These are phyloP conservation scores for Leptatherina wallacei DNA, from an alignment of 2,797 vertebrate species.

Conservation along the genomic window DNA sequence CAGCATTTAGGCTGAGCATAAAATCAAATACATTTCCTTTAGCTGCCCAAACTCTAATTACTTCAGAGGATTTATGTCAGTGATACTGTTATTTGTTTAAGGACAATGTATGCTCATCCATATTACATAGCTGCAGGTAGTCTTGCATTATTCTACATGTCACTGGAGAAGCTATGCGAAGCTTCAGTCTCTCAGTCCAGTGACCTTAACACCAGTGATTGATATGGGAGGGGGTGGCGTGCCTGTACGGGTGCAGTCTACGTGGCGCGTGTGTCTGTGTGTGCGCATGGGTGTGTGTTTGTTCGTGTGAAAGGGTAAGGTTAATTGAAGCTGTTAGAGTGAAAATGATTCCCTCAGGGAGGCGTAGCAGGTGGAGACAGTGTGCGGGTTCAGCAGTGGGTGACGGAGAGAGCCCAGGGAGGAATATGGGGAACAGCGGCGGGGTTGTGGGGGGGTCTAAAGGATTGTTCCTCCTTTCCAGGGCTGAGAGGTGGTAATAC, in stretches of 20 bases:
- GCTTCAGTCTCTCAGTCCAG: constrained; percentile 50
- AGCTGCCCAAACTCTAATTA: constrained; percentile 52
- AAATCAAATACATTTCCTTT: constrained; percentile 62
- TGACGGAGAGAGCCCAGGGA: constrained; percentile 44
- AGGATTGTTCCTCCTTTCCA: constrained; percentile 55
- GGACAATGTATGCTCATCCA: constrained; percentile 17
- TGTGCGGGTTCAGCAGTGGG: constrained; percentile 62
- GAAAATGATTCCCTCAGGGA: constrained; percentile 75
- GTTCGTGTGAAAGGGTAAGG: constrained; percentile 67
- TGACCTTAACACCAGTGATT: constrained; percentile 70
- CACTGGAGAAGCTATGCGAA: constrained; percentile 32
- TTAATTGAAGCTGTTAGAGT: constrained; percentile 85
- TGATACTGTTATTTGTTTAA: constrained; percentile 48
- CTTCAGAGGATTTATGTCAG: constrained; percentile 55
- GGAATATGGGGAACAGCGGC: constrained; percentile 5
- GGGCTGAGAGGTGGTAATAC: constrained; percentile 72
- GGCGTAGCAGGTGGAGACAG: constrained; percentile 48
- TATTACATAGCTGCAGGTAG: constrained; percentile 14
- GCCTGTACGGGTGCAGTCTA: constrained; percentile 10
- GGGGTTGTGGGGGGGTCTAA: constrained; percentile 45
- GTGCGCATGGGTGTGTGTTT: constrained; percentile 15
- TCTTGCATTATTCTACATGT: constrained; percentile 48
- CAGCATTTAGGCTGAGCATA: constrained; percentile 51
- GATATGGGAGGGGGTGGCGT: constrained; percentile 41
- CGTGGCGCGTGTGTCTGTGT: background rate